Base-by-base conservation (phyloP, 1,140 invertebrate genomes). In the Drosophila bifasciata region DNA sequence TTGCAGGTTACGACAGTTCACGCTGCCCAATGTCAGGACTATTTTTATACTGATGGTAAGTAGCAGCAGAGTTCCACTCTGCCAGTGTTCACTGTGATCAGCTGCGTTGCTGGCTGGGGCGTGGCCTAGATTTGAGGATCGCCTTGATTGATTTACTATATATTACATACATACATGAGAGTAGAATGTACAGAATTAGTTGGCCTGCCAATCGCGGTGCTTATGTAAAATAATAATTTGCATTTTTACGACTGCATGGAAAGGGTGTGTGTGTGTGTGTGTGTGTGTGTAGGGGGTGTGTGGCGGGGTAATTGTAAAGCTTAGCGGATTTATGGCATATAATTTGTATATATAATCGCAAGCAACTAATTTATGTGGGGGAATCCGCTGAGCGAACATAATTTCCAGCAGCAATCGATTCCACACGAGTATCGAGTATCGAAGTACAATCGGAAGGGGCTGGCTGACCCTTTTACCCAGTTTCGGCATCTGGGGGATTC, bases 1-100 rank as follows among this genome's bases (percentile, higher is more conserved):
- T 90, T 90, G 40, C 84, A 90, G 89, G 89, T 90, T 90, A 90
- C 88, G 60, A 90, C 89, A 90, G 89, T 90, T 90, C 72, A 81
- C 74, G 84, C 89, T 88, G 83, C 79, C 64, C 89, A 90, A 81
- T 90, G 89, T 83, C 88, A 85, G 79, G 83, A 90, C 67, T 79
- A 76, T 81, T 90, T 76, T 88, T 79, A 76, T 85, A 90, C 80
- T 67, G 83, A 90, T 90, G 89, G 89, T 90, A 55, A 89, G 89
- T 88, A 36, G 28, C 28, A 89, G 89, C 83, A 36, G 28, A 8
- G 8, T 9, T 2, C 9, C 28, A 3, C 28, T 32, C 28, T 3
- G 28, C 28, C 8, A 32, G 28, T 32, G 6, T 4, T 59, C 8
- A 17, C n/a, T 9, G 11, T 1, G 61, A 9, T 9, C 19, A 19